Conservation (phyloP, 2,888 invertebrate genomes). For the Archips xylosteana region DNA sequence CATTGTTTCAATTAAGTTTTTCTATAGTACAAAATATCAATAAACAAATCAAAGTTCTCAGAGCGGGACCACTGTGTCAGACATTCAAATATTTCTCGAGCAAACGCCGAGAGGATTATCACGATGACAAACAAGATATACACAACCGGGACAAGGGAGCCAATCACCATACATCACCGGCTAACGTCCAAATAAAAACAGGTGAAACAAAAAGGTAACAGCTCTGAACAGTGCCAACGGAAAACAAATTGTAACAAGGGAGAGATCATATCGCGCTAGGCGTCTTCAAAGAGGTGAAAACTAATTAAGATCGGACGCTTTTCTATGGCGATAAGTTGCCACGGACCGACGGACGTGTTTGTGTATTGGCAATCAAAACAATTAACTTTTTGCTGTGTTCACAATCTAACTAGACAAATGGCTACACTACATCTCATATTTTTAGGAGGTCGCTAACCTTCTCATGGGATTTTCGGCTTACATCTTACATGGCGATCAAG, state of each 20-base stretch:
- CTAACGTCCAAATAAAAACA: slow-evolving; percentile 77
- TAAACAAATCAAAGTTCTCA: slow-evolving; percentile 72
- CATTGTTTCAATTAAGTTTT: slow-evolving; percentile 72
- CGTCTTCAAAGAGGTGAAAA: slow-evolving; percentile 84
- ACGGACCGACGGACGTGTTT: slow-evolving; percentile 77
- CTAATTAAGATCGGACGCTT: slow-evolving; percentile 85
- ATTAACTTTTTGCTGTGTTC: slow-evolving; percentile 81
- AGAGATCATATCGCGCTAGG: slow-evolving; percentile 81
- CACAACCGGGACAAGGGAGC: slow-evolving; percentile 78
- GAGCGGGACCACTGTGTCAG: slow-evolving; percentile 58
- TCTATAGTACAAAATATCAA: slow-evolving; percentile 68
- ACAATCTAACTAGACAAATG: slow-evolving; percentile 69
- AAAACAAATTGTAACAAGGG: slow-evolving; percentile 84
- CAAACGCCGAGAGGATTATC: slow-evolving; percentile 77
- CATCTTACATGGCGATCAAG: slow-evolving; percentile 47
- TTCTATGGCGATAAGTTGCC: slow-evolving; percentile 82
- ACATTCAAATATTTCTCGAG: slow-evolving; percentile 76
- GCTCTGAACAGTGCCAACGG: slow-evolving; percentile 77
- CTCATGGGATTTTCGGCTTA: slow-evolving; percentile 52
- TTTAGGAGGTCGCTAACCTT: slow-evolving; percentile 53
- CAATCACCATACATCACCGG: slow-evolving; percentile 85
- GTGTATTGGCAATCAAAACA: slow-evolving; percentile 84
- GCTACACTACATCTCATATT: slow-evolving; percentile 34
- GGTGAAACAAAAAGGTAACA: slow-evolving; percentile 76
- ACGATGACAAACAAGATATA: slow-evolving; percentile 81